Base-by-base conservation (phyloP, 2,888 invertebrate species). In the Pachycephus smyrnensis region DNA sequence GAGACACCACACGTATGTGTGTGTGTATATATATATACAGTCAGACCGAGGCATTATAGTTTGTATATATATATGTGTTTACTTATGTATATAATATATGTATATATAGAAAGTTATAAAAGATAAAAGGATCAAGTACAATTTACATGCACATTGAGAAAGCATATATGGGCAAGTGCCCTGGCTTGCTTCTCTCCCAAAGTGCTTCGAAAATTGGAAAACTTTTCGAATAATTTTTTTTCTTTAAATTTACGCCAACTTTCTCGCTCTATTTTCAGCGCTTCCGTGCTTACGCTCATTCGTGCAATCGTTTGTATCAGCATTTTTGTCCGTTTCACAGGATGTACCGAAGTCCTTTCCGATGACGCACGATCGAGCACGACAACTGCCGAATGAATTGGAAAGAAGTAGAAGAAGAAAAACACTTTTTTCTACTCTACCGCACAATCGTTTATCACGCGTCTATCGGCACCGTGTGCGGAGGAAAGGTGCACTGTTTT, bases 61-160 rank as follows among this genome's bases (percentile, higher is more conserved):
- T 33, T 33, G 1, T 55, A 55, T 9, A 55, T 55, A 55, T 23
- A 9, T 6, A 6, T 40, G 23, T 55, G 23, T 55, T 55, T 55
- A 55, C 55, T 55, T 55, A 55, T 23, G 9, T 40, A 15, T 40
- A 79, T 75, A 71, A 73, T 75, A 79, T 40, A 73, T 71, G 15
- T 68, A 40, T 75, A 32, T 84, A 86, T 88, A 88, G 88, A 87
- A 87, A 88, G 87, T 88, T 88, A 87, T 83, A 87, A 88, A 88
- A 87, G 88, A 86, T 88, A 87, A 86, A 87, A 87, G 87, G 85
- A 87, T 86, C 84, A 82, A 86, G 84, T 86, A 84, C 81, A 83
- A 84, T 84, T 78, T 86, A 85, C 84, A 84, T 82, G 78, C 86
- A 85, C 83, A 83, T 71, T 32, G 30, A 74, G 74, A 74, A 36